Percentiles rank a stretch among this genome's conserved stretches.
Evolutionary conservation across 1,140 invertebrate species (phyloP).

Genomic region (Arctopsyche grandis): DNA sequence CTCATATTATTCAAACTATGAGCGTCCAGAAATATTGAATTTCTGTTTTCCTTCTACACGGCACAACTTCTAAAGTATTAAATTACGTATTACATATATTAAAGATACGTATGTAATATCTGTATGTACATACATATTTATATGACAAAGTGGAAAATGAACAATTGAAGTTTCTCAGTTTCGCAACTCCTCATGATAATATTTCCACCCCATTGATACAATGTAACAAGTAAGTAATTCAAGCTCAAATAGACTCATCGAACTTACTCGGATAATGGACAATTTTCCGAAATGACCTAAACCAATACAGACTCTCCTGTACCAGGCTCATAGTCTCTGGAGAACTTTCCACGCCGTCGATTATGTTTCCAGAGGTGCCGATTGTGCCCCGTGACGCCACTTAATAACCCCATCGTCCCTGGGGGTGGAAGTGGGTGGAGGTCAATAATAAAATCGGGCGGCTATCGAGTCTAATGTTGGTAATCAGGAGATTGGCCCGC

Average conservation of each 20-base stretch:
- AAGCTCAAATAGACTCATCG: neutral
- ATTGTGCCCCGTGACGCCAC: neutral
- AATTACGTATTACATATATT: no score
- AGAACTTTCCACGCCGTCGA: no score
- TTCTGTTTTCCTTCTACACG: no score
- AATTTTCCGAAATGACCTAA: neutral
- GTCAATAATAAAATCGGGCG: conserved; percentile 30
- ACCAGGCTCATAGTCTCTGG: neutral
- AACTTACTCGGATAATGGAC: neutral
- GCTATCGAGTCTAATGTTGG: conserved; percentile 31
- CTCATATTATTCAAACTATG: no score
- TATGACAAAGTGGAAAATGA: no score
- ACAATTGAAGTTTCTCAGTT: no score
- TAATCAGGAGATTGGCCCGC: conserved; percentile 33
- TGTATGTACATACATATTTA: no score
- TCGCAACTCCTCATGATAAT: no score
- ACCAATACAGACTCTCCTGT: neutral
- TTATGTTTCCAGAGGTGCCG: neutral
- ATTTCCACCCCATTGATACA: no score
- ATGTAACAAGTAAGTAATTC: neutral
- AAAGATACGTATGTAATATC: no score
- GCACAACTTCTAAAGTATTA: no score
- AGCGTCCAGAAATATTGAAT: no score
- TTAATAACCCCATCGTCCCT: conserved; percentile 2
- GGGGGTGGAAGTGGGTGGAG: neutral